phyloP scores from a whole-genome alignment of 2,113 vertebrate species.

The human region DNA sequence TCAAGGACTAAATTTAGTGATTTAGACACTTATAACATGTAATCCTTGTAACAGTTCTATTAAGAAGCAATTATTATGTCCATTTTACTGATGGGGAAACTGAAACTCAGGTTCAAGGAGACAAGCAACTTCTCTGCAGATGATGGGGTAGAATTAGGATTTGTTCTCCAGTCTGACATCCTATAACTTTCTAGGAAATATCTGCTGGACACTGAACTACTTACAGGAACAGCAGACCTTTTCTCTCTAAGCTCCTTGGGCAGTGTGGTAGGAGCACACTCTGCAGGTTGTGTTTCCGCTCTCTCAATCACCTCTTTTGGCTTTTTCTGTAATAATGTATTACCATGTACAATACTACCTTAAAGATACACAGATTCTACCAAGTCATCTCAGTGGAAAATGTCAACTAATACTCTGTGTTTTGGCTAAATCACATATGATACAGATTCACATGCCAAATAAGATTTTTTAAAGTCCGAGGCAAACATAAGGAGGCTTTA shows the following conservation, averaged over 20 bases:
- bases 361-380: background rate
- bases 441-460: background rate
- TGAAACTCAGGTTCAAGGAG: background rate
- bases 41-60: background rate
- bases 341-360: background rate
- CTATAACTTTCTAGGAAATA: background rate
- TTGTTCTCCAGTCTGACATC: background rate
- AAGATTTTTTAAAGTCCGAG: background rate
- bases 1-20: background rate
- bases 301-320: background rate
- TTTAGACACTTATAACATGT: background rate
- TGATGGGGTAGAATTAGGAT: background rate
- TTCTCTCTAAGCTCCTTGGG: background rate
- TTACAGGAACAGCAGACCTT: no score
- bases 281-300: background rate
- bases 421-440: background rate
- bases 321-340: background rate
- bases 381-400: background rate
- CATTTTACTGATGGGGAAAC: background rate
- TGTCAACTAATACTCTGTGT: background rate
- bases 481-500: background rate
- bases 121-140: background rate
- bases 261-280: fast-evolving
- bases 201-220: background rate
- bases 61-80: background rate